Evolutionary conservation across 2,797 vertebrate genomes (phyloP), one percentile per base, ranked within the genome.

Genomic region (Crenuchus spilurus): DNA sequence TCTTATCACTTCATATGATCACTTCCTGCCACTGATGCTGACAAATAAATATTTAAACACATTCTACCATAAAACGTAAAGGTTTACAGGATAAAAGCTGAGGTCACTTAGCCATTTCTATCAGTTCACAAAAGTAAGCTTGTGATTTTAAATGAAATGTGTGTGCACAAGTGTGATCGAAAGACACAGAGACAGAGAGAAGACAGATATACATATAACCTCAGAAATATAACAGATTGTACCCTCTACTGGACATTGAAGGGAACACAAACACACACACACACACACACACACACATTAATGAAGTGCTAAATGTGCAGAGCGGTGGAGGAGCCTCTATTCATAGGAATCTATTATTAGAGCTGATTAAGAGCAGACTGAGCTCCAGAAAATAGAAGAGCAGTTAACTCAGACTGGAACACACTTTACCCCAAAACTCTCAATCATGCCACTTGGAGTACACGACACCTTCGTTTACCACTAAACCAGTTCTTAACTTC

Each of bases 301-400:
- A 83, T 81, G 73, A 78, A 76, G 75, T 77, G 55, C 72, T 77
- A 78, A 78, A 80, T 75, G 72, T 51, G 70, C 71, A 39, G 74
- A 20, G 70, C 10, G 77, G 51, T 70, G 54, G 75, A 82, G 75
- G 16, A 46, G 33, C 8, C 31, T 46, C 75, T 82, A 82, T 82
- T 82, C 64, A 72, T 82, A 77, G 80, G 70, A 30, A 41, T 68
- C 74, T 82, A 82, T 82, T 82, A 77, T 79, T 80, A 82, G 77
- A 72, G 67, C 63, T 77, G 78, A 82, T 80, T 80, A 80, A 82
- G 41, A 74, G 71, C 52, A 39, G 54, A 60, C 54, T 10, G 39
- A 7, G 54, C 44, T n/a, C 39, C 11, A 33, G 5, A 16, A 33
- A 55, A 4, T 10, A 49, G 14, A 30, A 58, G 41, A 48, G 16